These are phyloP conservation scores for Ciona savignyi DNA, from an alignment of 23 tunicate genomes.

Conservation along the genomic window DNA sequence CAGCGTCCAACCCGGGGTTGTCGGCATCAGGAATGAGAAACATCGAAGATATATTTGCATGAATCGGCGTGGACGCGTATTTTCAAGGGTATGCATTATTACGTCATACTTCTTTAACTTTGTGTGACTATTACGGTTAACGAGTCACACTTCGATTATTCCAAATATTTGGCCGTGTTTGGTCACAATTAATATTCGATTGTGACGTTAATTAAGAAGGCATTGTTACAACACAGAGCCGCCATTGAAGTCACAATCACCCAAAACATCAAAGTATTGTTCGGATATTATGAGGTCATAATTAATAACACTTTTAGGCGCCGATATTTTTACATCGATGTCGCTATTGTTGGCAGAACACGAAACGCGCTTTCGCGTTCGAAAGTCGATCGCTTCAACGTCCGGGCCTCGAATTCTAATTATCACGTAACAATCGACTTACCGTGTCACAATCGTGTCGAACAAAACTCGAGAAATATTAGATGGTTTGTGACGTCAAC, in stretches of 20 bases:
- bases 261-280: neutral
- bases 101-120: too few relatives aligned
- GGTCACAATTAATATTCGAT: too few relatives aligned
- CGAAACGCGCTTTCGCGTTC: neutral
- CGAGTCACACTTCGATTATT: too few relatives aligned
- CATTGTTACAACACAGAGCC: neutral
- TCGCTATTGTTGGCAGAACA: neutral
- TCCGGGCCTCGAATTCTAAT: neutral
- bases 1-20: constrained; percentile 63
- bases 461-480: neutral
- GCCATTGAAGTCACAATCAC: neutral
- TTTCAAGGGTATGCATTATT: constrained; percentile 72
- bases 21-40: constrained; percentile 40
- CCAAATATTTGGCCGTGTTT: too few relatives aligned
- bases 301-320: constrained; percentile 1
- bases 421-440: neutral
- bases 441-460: neutral
- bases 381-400: neutral
- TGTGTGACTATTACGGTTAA: too few relatives aligned
- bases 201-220: neutral
- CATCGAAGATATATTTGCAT: constrained; percentile 53
- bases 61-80: constrained; percentile 45
- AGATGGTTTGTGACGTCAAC: neutral
- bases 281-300: neutral
- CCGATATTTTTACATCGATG: neutral